Percentiles rank a stretch among this genome's conserved stretches.
These are phyloP conservation scores for Dermatemys mawii DNA, from an alignment of 2,113 vertebrate genomes.

Conservation along the genomic window DNA sequence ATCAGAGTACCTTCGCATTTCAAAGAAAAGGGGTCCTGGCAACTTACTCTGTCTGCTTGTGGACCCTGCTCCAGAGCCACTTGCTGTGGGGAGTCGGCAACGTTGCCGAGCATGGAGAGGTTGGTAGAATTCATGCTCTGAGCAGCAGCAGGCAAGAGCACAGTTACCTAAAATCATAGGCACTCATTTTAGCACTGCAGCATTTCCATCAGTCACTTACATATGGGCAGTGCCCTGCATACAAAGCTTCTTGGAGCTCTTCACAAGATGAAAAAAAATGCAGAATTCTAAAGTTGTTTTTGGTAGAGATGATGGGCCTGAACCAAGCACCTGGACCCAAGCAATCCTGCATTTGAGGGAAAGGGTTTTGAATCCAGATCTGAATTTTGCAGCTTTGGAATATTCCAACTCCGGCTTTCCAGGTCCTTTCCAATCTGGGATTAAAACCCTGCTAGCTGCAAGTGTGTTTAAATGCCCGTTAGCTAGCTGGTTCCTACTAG, in stretches of 20 bases:
- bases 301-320: neutral
- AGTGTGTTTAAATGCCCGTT: neutral
- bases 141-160: conserved; percentile 84
- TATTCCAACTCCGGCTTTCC: neutral
- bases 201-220: conserved; percentile 37
- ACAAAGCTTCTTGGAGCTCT: conserved; percentile 21
- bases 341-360: neutral
- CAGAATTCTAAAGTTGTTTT: neutral
- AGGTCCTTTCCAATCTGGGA: neutral
- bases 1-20: neutral
- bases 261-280: neutral
- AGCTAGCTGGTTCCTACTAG: neutral
- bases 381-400: neutral
- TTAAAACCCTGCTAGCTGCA: neutral
- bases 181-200: conserved; percentile 58
- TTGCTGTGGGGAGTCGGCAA: conserved; percentile 84
- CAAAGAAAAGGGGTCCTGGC: conserved; percentile 54
- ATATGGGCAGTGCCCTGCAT: neutral
- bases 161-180: conserved; percentile 81
- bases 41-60: conserved; percentile 80
- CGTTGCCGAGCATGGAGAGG: conserved; percentile 87
- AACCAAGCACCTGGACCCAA: neutral
- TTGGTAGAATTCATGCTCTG: conserved; percentile 88
- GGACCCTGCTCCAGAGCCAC: conserved; percentile 84
- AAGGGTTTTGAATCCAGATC: neutral